Base-by-base conservation (phyloP, 2,797 vertebrate species). In the Typhlichthys eigenmanni region DNA sequence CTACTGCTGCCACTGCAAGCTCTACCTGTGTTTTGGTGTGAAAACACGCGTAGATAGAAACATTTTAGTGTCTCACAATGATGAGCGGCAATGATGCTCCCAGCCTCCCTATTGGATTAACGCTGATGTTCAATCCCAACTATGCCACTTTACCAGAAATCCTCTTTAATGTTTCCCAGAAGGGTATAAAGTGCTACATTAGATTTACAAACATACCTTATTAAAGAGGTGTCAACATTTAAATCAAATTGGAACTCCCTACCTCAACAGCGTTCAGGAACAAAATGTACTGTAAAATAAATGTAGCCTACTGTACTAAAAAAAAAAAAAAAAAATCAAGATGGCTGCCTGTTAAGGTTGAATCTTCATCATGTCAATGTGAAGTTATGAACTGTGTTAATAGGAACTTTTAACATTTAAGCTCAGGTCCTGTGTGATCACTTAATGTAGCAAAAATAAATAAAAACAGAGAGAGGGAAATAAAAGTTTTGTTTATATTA, bases 261-360 rank as follows among this genome's bases (percentile, higher is more conserved):
- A 47, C 62, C 7, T 70, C 56, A 19, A 19, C 19, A 19, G 19
- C 2, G 74, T 54, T 48, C 58, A 69, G 48, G 19, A 43, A 17
- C 55, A 67, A 52, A 19, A 47, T 79, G 76, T 79, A 84, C 76
- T 76, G 78, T 70, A 54, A 32, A 52, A 43, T 19, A 19, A 19
- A 19, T 19, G 2, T 19, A 2, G 19, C 19, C 19, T 19, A 19
- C 19, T 19, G 19, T 19, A 19, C 19, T 2, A 19, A 55, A 19
- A 29, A 64, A 54, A 34, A 7, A 54, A 34, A 7, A 1, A 1
- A 34, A 34, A 34, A 34, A 0, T 19, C 19, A 34, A 34, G 34
- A 34, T 34, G 7, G 34, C 34, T 19, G 19, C 19, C 19, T 19
- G 19, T 19, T 19, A 19, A 19, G 19, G 19, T 19, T 19, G 19